These are phyloP conservation scores for Pristionchus japonicus DNA, from an alignment of 2,888 invertebrate species.

Conservation along the genomic window DNA sequence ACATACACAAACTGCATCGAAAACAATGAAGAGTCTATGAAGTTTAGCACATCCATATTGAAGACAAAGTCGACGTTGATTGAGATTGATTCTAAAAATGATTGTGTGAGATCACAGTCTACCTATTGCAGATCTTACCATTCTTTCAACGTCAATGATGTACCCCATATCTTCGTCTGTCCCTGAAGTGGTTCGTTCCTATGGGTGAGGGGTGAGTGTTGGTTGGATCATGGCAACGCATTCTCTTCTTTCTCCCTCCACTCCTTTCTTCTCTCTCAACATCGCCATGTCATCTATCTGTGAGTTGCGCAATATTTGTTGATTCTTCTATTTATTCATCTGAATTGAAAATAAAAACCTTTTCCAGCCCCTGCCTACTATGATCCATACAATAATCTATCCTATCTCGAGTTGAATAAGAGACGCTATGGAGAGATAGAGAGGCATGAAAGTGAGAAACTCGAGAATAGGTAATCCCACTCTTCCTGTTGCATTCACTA, in stretches of 20 bases:
- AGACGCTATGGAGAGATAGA: constrained; percentile 59
- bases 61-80: no score
- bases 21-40: no score
- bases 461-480: constrained; percentile 47
- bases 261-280: constrained; percentile 19
- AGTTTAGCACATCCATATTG: no score
- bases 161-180: neutral
- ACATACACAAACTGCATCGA: no score
- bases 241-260: neutral
- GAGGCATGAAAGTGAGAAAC: constrained; percentile 54
- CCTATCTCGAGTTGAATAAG: constrained; percentile 68
- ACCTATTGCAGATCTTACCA: no score
- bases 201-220: neutral
- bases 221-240: constrained; percentile 27
- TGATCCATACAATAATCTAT: constrained; percentile 65
- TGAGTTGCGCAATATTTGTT: neutral
- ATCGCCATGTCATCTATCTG: constrained; percentile 36
- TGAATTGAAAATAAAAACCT: neutral
- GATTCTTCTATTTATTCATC: neutral
- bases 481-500: neutral
- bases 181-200: neutral
- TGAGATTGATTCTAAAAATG: no score
- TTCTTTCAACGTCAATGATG: no score
- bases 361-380: constrained; percentile 56
- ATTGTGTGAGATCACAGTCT: no score